Percentiles rank a stretch among this genome's conserved stretches.
Evolutionary conservation across 2,797 vertebrate species (phyloP).

Genomic region (Neoniphon sammara): DNA sequence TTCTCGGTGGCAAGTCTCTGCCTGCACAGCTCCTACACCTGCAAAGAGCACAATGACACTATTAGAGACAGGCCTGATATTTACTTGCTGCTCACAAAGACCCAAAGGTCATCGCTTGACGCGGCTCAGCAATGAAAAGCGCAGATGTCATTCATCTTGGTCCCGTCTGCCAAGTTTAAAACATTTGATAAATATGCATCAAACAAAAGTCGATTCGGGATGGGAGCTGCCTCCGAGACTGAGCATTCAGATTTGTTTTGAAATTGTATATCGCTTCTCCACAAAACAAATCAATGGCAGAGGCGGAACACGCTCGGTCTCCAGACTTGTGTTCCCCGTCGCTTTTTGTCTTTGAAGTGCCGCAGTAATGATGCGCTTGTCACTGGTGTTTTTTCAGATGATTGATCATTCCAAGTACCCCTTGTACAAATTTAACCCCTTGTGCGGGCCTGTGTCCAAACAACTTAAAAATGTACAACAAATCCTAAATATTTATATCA

Average conservation of each 20-base stretch:
- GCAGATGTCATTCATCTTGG: conserved; percentile 43
- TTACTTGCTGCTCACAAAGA: conserved; percentile 20
- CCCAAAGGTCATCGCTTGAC: conserved; percentile 54
- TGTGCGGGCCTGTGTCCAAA: background rate
- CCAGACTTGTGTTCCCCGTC: background rate
- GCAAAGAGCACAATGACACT: background rate
- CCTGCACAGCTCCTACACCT: background rate
- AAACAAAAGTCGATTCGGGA: conserved; percentile 36
- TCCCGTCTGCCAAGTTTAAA: conserved; percentile 32
- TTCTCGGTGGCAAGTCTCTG: background rate
- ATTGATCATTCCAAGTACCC: background rate
- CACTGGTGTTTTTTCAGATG: conserved; percentile 3
- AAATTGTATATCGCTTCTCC: conserved; percentile 30
- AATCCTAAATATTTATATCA: conserved; percentile 50
- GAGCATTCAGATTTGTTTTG: conserved; percentile 40
- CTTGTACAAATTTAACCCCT: conserved; percentile 14
- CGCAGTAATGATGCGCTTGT: conserved; percentile 22
- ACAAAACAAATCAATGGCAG: conserved; percentile 54
- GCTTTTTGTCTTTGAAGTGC: background rate
- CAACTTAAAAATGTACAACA: conserved; percentile 26
- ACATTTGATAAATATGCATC: conserved; percentile 52
- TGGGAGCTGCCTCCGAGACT: background rate
- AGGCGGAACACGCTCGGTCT: conserved; percentile 11
- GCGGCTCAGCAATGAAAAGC: conserved; percentile 30
- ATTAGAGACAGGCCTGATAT: conserved; percentile 20